A percentile compares a stretch with the other conserved stretches of the same genome.
These are phyloP conservation scores for Hoplias malabaricus DNA, from an alignment of 2,113 vertebrate species.

Conservation along the genomic window DNA sequence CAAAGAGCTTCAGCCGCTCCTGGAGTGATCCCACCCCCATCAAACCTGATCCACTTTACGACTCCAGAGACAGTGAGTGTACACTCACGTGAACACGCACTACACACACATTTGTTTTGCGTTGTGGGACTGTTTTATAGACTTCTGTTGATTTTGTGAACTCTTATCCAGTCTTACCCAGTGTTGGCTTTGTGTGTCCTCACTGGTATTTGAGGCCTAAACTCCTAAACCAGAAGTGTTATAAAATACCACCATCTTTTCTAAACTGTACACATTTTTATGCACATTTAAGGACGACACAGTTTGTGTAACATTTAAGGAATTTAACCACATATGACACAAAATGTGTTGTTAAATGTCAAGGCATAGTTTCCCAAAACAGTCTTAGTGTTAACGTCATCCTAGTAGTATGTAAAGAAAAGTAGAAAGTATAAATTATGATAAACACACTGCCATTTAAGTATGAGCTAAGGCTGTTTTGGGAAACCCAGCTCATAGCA, in stretches of 20 bases:
- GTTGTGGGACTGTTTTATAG: too few species aligned
- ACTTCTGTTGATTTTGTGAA: too few species aligned
- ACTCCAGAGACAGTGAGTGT: constrained; percentile 97
- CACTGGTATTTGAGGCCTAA: not conserved
- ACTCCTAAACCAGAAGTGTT: not conserved
- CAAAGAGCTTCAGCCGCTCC: constrained; percentile 97
- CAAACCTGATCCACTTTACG: constrained; percentile 92
- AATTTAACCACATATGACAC: not conserved
- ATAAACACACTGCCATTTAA: too few species aligned
- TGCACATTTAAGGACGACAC: not conserved
- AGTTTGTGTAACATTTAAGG: not conserved
- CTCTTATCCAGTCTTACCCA: too few species aligned
- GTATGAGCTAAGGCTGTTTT: too few species aligned
- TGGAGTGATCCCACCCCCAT: constrained; percentile 98
- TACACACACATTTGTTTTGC: too few species aligned
- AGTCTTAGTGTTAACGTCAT: too few species aligned
- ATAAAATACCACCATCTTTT: not conserved
- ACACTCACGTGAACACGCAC: constrained; percentile 38
- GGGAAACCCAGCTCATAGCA: too few species aligned
- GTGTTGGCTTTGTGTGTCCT: not conserved
- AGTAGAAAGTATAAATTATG: too few species aligned
- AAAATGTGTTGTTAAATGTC: not conserved
- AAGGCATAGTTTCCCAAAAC: too few species aligned
- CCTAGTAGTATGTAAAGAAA: too few species aligned
- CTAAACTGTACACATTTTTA: not conserved